phyloP scores from a whole-genome alignment of 2,888 invertebrate genomes.

The Pseudoips prasinana region DNA sequence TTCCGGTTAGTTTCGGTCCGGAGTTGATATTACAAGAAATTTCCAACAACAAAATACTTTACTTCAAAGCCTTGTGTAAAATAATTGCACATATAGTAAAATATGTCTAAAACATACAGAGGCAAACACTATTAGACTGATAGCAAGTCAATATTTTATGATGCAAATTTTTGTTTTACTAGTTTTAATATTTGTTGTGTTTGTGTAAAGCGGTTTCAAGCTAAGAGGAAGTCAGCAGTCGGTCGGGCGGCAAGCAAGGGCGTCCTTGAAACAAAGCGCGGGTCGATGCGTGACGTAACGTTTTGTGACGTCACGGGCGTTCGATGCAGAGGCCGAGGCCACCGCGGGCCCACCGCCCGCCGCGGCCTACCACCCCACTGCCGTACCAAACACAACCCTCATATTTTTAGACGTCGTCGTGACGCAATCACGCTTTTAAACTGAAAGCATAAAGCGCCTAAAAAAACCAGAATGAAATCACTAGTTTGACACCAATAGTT shows the following conservation, averaged over 20 bases:
- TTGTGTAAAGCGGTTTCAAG: conserved; percentile 38
- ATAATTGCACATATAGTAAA: too few relatives aligned
- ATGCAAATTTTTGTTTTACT: too few relatives aligned
- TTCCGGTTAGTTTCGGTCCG: too few relatives aligned
- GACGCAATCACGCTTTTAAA: conserved; percentile 64
- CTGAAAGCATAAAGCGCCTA: conserved; percentile 40
- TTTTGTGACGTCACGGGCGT: conserved; percentile 69
- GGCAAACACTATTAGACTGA: too few relatives aligned
- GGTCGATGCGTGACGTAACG: conserved; percentile 75
- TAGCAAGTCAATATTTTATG: too few relatives aligned
- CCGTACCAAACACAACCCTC: conserved; percentile 51
- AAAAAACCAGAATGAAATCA: conserved; percentile 42
- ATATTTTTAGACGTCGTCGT: conserved; percentile 68
- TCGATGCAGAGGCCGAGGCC: conserved; percentile 63
- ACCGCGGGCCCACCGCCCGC: conserved; percentile 36
- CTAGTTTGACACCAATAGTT: too few relatives aligned
- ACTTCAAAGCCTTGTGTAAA: too few relatives aligned
- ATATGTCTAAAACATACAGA: too few relatives aligned
- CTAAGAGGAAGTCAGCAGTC: conserved; percentile 58
- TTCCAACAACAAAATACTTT: too few relatives aligned
- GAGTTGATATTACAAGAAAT: too few relatives aligned
- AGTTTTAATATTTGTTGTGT: conserved; percentile 24
- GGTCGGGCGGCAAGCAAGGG: conserved; percentile 56
- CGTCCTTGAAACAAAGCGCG: conserved; percentile 72
- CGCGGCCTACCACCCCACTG: conserved; percentile 46